These are phyloP conservation scores for Palythoa heliodiscus DNA, from an alignment of 92 coral and sea anemone genomes.

Conservation along the genomic window DNA sequence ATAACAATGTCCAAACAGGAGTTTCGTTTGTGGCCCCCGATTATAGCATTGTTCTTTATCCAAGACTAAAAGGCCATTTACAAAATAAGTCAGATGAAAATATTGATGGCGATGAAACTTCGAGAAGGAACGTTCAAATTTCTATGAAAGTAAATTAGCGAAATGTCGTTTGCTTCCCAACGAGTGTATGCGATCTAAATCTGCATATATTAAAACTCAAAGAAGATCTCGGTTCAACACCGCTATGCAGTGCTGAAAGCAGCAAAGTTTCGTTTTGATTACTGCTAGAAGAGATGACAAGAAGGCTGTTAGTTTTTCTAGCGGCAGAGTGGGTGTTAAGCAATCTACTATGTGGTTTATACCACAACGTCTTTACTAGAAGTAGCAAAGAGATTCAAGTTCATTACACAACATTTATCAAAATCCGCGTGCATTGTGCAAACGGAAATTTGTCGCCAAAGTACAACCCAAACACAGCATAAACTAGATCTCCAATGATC, in stretches of 20 bases:
- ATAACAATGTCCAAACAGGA: slow-evolving; percentile 90
- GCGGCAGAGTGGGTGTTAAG: slow-evolving; percentile 70
- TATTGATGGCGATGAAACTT: slow-evolving; percentile 49
- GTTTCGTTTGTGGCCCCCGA: slow-evolving; percentile 94
- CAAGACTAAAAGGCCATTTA: slow-evolving; percentile 59
- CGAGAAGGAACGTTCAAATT: slow-evolving; percentile 37
- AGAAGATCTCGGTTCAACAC: slow-evolving; percentile 52
- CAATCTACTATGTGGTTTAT: slow-evolving; percentile 69
- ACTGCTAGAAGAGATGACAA: slow-evolving; percentile 58
- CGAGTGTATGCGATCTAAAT: slow-evolving; percentile 59
- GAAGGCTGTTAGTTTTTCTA: slow-evolving; percentile 44
- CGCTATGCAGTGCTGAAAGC: slow-evolving; percentile 57
- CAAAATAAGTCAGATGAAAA: slow-evolving; percentile 55
- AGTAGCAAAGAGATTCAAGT: slow-evolving; percentile 74
- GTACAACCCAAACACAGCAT: slow-evolving; percentile 37
- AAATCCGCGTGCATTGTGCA: slow-evolving; percentile 72
- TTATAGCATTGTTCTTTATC: slow-evolving; percentile 84
- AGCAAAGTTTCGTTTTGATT: slow-evolving; percentile 76
- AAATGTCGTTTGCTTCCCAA: slow-evolving; percentile 62
- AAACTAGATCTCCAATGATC: slow-evolving; percentile 18
- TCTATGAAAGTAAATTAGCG: slow-evolving; percentile 39
- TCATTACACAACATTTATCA: slow-evolving; percentile 86
- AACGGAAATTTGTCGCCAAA: slow-evolving; percentile 90
- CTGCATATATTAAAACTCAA: slow-evolving; percentile 76
- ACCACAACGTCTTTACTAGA: slow-evolving; percentile 65